phyloP scores from a whole-genome alignment of 2,113 vertebrate genomes.

The Formicarius rufipectus region DNA sequence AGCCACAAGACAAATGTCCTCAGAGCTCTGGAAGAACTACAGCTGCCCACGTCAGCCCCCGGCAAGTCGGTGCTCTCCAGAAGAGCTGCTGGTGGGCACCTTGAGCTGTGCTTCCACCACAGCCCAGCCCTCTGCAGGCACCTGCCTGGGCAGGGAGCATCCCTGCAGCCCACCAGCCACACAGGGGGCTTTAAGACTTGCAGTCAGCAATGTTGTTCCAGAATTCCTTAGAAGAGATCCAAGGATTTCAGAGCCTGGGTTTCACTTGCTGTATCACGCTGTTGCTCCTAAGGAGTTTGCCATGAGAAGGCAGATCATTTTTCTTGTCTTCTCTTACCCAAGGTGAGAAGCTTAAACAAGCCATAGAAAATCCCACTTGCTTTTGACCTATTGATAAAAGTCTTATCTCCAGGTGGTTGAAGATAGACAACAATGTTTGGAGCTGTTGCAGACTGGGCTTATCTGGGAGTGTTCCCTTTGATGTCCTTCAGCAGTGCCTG shows the following conservation, averaged over 20 bases:
- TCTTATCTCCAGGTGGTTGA: not conserved
- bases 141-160: not conserved
- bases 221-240: not conserved
- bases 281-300: not conserved
- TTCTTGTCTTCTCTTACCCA: not conserved
- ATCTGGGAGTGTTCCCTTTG: not conserved
- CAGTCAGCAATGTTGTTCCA: not conserved
- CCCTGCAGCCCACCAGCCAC: not conserved
- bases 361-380: not conserved
- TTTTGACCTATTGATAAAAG: constrained; percentile 17
- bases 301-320: not conserved
- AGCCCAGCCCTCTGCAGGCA: not conserved
- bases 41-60: fast-evolving
- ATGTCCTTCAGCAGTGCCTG: not conserved
- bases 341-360: not conserved
- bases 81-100: not conserved
- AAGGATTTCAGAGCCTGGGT: not conserved
- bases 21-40: not conserved
- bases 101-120: not conserved
- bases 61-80: not conserved
- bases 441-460: not conserved
- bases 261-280: not conserved
- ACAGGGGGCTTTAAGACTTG: not conserved
- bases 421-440: not conserved
- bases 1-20: not conserved